phyloP scores from a whole-genome alignment of 2,888 invertebrate genomes.

The Protophormia terraenovae region DNA sequence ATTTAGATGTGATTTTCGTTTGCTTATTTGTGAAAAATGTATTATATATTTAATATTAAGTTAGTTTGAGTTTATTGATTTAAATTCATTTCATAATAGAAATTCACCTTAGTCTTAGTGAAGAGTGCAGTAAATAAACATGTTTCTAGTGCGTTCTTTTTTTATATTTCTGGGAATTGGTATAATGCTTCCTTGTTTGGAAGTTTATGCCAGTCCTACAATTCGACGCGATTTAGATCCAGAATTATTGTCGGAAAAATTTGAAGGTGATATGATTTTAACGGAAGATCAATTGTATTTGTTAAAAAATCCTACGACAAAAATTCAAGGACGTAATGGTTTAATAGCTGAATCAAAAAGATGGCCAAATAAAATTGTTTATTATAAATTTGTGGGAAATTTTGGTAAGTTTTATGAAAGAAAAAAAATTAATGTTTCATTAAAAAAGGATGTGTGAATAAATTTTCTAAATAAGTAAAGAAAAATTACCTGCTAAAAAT shows the following conservation, averaged over 20 bases:
- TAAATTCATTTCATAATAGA: conserved; percentile 3
- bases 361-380: conserved; percentile 86
- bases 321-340: conserved; percentile 83
- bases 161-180: not conserved
- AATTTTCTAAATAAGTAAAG: too few species aligned
- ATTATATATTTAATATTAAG: not conserved
- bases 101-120: conserved; percentile 29
- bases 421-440: too few species aligned
- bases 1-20: too few species aligned
- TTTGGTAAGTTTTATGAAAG: conserved; percentile 70
- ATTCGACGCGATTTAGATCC: conserved; percentile 82
- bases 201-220: conserved; percentile 34
- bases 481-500: too few species aligned
- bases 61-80: not conserved
- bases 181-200: not conserved
- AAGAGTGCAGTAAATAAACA: conserved; percentile 1
- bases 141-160: not conserved
- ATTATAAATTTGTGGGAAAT: conserved; percentile 82
- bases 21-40: not conserved
- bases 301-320: conserved; percentile 46
- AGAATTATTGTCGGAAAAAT: conserved; percentile 88
- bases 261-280: conserved; percentile 89
- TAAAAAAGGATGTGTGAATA: too few species aligned
- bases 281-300: conserved; percentile 77
- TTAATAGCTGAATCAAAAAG: conserved; percentile 82